Evolutionary conservation across 2,888 invertebrate species (phyloP), one percentile per base, ranked within the genome.

Genomic region (Poecilus cupreus): DNA sequence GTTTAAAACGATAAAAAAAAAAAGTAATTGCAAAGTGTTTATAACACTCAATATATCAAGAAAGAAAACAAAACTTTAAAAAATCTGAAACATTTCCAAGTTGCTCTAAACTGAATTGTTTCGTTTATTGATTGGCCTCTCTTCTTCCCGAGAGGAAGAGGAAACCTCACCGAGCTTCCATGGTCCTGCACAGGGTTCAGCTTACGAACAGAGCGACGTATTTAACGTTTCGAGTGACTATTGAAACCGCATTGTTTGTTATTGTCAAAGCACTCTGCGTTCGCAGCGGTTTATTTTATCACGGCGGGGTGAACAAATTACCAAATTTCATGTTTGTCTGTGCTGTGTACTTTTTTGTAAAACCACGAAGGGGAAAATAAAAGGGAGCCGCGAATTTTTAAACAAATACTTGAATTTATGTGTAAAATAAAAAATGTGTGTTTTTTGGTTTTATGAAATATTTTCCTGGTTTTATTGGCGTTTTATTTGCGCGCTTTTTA

Each of bases 221-320:
- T 68, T 64, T 64, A 78, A 64, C 64, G 64, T 76, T 75, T 76
- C 76, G 60, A 43, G 39, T 77, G 72, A 72, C 49, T 70, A 80
- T 80, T 57, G 43, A 72, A 80, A 80, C 80, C 80, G 51, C 80
- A 80, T 72, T 80, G 80, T 80, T 80, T 80, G 80, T 80, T 80
- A 80, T 80, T 80, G 80, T 80, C 80, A 80, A 18, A 72, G 46
- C 72, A 46, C 72, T 49, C 49, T 46, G 75, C 51, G 51, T 72
- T 46, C 46, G 13, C 32, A 72, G 72, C 72, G 72, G 72, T 72
- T 72, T 72, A 72, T 72, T 72, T 68, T 68, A 37, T 37, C 64
- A 68, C 64, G n/a, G 13, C n/a, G 72, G 72, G 46, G 46, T 16
- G 46, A 72, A 46, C 72, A 72, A 72, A 72, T 72, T 72, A 46